Percentiles rank a stretch among this genome's conserved stretches.
Conservation (phyloP, 92 coral and sea anemone species). For the Heliopora coerulea region DNA sequence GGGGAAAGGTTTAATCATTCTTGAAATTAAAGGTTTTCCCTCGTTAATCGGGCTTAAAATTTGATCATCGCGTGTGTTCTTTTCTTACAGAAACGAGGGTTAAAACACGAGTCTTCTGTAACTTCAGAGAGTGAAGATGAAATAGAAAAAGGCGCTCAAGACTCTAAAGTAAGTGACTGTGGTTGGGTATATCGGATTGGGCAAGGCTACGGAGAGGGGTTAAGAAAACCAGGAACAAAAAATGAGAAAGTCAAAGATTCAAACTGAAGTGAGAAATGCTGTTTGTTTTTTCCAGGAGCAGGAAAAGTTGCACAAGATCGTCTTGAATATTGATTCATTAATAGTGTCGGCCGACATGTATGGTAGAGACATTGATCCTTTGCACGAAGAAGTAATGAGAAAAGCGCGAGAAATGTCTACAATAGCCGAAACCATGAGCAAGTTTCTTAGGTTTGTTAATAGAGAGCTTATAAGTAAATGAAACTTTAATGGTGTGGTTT, state of each 20-base stretch:
- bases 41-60: not conserved
- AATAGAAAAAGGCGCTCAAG: not conserved
- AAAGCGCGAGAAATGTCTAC: conserved; percentile 86
- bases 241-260: too few relatives aligned
- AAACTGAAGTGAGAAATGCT: too few relatives aligned
- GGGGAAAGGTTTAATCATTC: too few relatives aligned
- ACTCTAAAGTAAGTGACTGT: conserved; percentile 11
- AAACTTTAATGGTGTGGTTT: too few relatives aligned
- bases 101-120: conserved; percentile 25
- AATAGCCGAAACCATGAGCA: conserved; percentile 71
- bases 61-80: not conserved
- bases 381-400: conserved; percentile 62
- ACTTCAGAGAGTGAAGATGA: conserved; percentile 37
- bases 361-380: conserved; percentile 61
- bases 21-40: too few relatives aligned
- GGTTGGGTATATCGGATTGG: too few relatives aligned
- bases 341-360: conserved; percentile 70
- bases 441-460: conserved; percentile 1
- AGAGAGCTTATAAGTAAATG: too few relatives aligned
- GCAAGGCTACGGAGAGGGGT: too few relatives aligned
- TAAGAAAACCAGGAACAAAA: too few relatives aligned
- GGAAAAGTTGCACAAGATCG: conserved; percentile 67
- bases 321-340: conserved; percentile 72
- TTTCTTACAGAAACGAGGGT: conserved; percentile 35
- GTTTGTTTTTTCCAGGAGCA: conserved; percentile 54